phyloP scores from a whole-genome alignment of 2,113 vertebrate species.

The Malurus melanocephalus region DNA sequence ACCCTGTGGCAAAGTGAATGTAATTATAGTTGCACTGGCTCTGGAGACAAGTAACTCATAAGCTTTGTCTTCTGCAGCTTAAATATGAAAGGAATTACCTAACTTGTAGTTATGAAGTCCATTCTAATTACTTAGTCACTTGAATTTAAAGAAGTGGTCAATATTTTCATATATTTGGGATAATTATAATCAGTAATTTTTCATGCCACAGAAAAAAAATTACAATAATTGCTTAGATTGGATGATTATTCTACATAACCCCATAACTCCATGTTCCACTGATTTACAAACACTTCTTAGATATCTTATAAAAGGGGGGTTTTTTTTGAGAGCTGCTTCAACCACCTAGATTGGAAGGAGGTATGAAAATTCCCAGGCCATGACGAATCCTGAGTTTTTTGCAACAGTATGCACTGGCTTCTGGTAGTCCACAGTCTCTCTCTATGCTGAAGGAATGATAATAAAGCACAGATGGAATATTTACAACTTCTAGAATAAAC shows the following conservation, averaged over 20 bases:
- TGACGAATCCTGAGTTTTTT: background rate
- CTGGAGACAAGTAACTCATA: background rate
- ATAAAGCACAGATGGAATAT: conserved; percentile 8
- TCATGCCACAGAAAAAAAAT: conserved; percentile 38
- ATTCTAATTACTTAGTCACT: background rate
- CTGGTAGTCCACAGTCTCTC: background rate
- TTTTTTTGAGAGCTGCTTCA: background rate
- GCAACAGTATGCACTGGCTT: background rate
- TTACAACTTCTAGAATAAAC: conserved; percentile 34
- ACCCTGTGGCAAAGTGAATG: conserved; percentile 8
- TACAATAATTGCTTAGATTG: conserved; percentile 10
- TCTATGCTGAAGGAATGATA: conserved; percentile 6
- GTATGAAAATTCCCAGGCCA: conserved; percentile 7
- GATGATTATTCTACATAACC: conserved; percentile 15
- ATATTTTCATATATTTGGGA: background rate
- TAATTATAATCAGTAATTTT: background rate
- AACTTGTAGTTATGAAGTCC: background rate
- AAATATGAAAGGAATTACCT: conserved; percentile 2
- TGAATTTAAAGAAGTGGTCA: conserved; percentile 1
- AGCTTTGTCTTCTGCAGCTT: background rate
- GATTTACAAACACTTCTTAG: background rate
- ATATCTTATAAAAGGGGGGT: background rate
- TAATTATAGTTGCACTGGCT: conserved; percentile 19
- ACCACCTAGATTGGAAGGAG: background rate
- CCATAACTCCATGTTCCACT: background rate